phyloP scores from a whole-genome alignment of 1,140 invertebrate species.

The Bombus terrestris region DNA sequence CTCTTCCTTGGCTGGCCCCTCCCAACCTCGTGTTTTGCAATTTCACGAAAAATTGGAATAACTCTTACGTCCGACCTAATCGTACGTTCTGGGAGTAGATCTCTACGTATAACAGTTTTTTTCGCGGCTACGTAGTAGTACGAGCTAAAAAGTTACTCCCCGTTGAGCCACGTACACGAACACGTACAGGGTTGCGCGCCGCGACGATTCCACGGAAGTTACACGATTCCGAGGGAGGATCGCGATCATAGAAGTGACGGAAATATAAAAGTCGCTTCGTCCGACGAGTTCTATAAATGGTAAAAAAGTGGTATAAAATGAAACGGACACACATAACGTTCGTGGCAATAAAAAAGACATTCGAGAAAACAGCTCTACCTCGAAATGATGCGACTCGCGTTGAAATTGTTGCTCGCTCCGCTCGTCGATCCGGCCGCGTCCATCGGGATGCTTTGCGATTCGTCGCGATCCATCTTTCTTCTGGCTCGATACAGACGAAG shows the following conservation, averaged over 20 bases:
- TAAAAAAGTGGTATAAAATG: conserved; percentile 65
- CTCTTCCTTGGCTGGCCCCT: conserved; percentile 26
- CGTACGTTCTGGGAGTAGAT: conserved; percentile 35
- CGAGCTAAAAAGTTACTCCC: conserved; percentile 52
- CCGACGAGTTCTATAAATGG: conserved; percentile 55
- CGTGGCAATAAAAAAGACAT: conserved; percentile 62
- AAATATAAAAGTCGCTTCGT: conserved; percentile 60
- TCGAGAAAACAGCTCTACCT: conserved; percentile 40
- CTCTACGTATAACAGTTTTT: conserved; percentile 49
- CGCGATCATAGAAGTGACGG: conserved; percentile 39
- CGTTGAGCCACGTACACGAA: conserved; percentile 64
- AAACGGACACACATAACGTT: conserved; percentile 56
- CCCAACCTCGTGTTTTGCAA: neutral
- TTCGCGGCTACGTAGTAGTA: conserved; percentile 55
- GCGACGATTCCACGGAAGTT: conserved; percentile 55
- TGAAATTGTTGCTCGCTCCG: conserved; percentile 36
- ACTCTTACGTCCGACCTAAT: conserved; percentile 50
- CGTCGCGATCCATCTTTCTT: neutral
- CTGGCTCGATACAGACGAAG: neutral
- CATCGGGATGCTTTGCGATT: neutral
- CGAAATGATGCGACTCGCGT: conserved; percentile 56
- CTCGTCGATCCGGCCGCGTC: neutral
- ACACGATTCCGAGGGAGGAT: conserved; percentile 52
- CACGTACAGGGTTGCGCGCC: conserved; percentile 53
- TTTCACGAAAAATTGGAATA: conserved; percentile 18